Evolutionary conservation across 2,113 vertebrate genomes (phyloP).

Genomic region (Myxocyprinus asiaticus): DNA sequence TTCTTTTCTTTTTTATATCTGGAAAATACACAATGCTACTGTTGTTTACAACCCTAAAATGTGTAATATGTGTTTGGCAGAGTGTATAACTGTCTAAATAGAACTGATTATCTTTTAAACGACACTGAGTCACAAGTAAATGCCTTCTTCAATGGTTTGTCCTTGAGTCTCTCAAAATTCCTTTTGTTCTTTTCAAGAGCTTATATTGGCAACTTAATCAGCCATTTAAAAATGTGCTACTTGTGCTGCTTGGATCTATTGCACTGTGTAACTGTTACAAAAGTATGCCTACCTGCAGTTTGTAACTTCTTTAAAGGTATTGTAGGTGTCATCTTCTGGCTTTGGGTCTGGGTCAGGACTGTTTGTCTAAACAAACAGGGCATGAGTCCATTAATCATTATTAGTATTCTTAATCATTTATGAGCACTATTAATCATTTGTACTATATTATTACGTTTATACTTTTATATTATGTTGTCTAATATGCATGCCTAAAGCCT

Average conservation of each 20-base stretch:
- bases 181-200: constrained; percentile 14
- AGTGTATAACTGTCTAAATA: too few species aligned
- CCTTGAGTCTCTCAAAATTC: constrained; percentile 4
- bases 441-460: too few species aligned
- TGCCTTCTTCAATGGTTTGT: neutral
- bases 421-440: too few species aligned
- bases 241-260: constrained; percentile 8
- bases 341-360: neutral
- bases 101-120: too few species aligned
- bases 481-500: too few species aligned
- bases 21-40: neutral
- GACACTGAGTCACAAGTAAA: too few species aligned
- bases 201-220: constrained; percentile 8
- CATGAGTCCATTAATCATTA: too few species aligned
- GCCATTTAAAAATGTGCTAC: neutral
- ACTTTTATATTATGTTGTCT: too few species aligned
- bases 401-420: too few species aligned
- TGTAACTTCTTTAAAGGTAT: neutral
- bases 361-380: neutral
- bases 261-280: constrained; percentile 16
- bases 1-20: too few species aligned
- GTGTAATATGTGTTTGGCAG: neutral
- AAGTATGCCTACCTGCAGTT: neutral
- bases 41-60: constrained; percentile 3
- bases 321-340: neutral